These are phyloP conservation scores for Cyprinella venusta DNA, from an alignment of 2,797 vertebrate species.

Conservation along the genomic window DNA sequence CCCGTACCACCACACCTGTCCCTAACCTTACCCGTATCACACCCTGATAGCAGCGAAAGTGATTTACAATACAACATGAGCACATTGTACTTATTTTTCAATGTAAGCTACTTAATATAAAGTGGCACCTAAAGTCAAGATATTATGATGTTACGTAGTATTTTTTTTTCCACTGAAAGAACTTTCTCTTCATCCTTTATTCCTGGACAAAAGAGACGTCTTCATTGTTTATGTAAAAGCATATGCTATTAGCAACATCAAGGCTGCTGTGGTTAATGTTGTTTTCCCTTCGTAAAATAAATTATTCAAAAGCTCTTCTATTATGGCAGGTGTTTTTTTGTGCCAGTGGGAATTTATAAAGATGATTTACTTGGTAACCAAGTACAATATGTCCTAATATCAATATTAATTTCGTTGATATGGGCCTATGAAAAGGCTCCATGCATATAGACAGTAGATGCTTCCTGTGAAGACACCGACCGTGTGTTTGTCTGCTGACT, in stretches of 20 bases:
- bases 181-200: neutral
- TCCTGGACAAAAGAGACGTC: neutral
- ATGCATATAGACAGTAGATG: neutral
- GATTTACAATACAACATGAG: no score
- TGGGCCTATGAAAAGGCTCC: neutral
- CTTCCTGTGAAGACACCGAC: neutral
- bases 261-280: neutral
- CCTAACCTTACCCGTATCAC: no score
- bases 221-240: neutral
- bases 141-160: neutral
- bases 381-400: neutral
- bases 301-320: slow-evolving; percentile 5
- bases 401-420: neutral
- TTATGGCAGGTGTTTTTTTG: neutral
- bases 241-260: neutral
- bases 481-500: neutral
- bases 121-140: neutral
- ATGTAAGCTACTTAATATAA: no score
- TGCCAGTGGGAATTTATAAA: neutral
- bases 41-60: no score
- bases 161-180: neutral
- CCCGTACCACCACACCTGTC: no score
- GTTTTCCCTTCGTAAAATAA: neutral
- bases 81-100: no score
- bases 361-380: neutral